Conservation (phyloP, 2,797 vertebrate species). For the Manis javanica region DNA sequence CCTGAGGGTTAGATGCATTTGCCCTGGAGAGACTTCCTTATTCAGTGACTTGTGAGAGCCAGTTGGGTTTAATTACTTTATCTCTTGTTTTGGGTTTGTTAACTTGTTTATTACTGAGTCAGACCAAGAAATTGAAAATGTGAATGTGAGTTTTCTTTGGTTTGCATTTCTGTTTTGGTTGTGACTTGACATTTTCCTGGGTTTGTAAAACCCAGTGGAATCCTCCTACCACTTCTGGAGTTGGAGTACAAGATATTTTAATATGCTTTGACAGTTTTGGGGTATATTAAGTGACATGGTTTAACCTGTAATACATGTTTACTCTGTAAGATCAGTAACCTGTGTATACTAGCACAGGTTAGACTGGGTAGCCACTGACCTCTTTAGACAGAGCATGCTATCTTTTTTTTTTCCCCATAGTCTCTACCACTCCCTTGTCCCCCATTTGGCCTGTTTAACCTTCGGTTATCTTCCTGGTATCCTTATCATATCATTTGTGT, state of each 20-base stretch:
- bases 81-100: background rate
- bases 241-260: background rate
- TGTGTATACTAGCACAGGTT: background rate
- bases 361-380: background rate
- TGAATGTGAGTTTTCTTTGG: background rate
- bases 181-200: background rate
- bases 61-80: background rate
- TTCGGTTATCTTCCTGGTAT: background rate
- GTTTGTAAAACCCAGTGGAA: background rate
- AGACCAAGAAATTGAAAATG: background rate
- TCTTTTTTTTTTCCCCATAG: background rate
- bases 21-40: background rate
- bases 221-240: background rate
- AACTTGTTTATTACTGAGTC: background rate
- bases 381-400: background rate
- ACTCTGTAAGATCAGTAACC: background rate
- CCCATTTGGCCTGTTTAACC: background rate
- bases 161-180: background rate
- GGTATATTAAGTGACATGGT: background rate
- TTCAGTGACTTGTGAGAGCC: background rate
- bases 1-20: background rate
- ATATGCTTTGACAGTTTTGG: background rate
- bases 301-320: background rate
- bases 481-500: background rate
- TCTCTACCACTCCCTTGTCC: background rate